Evolutionary conservation across 2,797 vertebrate genomes (phyloP).

Genomic region (Gastrophryne carolinensis): DNA sequence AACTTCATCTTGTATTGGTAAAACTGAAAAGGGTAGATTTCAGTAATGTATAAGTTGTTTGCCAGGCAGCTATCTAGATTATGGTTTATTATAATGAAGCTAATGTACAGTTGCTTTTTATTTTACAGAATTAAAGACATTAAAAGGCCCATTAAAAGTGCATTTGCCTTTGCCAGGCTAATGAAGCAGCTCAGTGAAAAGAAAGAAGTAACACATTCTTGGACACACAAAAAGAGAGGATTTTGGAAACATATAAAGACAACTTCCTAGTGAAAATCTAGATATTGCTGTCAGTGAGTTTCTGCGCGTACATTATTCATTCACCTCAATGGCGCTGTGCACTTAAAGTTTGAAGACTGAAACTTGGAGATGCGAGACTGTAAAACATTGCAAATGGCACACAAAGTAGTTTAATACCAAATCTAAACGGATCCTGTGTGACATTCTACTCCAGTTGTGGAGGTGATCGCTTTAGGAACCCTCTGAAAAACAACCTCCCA

Average conservation of each 20-base stretch:
- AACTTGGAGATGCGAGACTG: not conserved
- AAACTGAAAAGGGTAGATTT: no score
- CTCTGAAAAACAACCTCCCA: not conserved
- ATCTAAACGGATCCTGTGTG: not conserved
- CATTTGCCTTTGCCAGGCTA: constrained; percentile 64
- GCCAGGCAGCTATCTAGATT: no score
- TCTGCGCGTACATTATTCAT: not conserved
- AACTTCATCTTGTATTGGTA: no score
- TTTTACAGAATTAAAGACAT: constrained; percentile 67
- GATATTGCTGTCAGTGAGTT: constrained; percentile 25
- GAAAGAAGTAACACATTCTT: constrained; percentile 64
- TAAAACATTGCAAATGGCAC: not conserved
- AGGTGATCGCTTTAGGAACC: not conserved
- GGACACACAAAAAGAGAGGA: constrained; percentile 61
- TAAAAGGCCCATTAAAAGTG: constrained; percentile 68
- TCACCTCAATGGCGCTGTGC: constrained; percentile 24
- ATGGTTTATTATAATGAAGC: no score
- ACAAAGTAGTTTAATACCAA: not conserved
- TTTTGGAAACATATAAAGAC: constrained; percentile 58
- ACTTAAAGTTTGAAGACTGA: constrained; percentile 12
- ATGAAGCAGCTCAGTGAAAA: constrained; percentile 61
- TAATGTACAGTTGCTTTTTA: constrained; percentile 20
- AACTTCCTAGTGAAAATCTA: constrained; percentile 54
- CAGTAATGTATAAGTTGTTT: no score
- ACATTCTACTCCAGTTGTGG: not conserved